Evolutionary conservation across 1,140 invertebrate genomes (phyloP), one percentile per base, ranked within the genome.

Genomic region (Eupeodes corollae): DNA sequence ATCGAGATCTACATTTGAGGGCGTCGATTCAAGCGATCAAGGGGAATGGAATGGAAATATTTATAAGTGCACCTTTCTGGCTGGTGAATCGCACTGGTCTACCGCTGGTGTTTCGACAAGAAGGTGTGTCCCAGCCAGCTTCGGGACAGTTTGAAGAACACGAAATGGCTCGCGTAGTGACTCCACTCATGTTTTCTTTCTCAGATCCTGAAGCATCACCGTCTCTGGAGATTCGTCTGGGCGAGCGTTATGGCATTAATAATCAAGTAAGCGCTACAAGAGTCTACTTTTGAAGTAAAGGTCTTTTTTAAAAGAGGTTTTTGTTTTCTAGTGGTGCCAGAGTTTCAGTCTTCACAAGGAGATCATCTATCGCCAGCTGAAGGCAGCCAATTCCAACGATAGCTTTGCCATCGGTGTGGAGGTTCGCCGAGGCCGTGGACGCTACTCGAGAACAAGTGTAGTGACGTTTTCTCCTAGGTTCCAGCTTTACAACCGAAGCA

Each of bases 91-190:
- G 88, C 68, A 91, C 90, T 13, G 94, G 93, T 1, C 73, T 98
- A 34, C 92, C 94, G 1, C 67, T 98, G n/a, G 83, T 98, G 16
- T 93, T 95, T 64, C 79, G 83, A 58, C 93, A 97, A 72, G 91
- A 95, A 67, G 89, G 88, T 9, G 79, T 79, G 11, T 74, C 73
- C 6, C 58, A 70, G 3, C 88, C 91, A 59, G 82, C 87, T 43
- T 88, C 93, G 3, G 95, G 94, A 10, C 95, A 99, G 71, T 91
- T 87, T 67, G 83, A 84, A 44, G 94, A 98, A 66, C 90, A 98
- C 61, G 95, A 98, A 73, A 76, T 84, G 42, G 94, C 92, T 1
- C 75, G 93, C 53, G 88, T 91, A 79, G 81, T 93, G 18, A 80
- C 85, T 33, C 95, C 95, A n/a, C 73, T 98, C 11, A 74, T 97